Evolutionary conservation across 2,113 vertebrate genomes (phyloP).

Genomic region (Phylloscopus trochiloides): DNA sequence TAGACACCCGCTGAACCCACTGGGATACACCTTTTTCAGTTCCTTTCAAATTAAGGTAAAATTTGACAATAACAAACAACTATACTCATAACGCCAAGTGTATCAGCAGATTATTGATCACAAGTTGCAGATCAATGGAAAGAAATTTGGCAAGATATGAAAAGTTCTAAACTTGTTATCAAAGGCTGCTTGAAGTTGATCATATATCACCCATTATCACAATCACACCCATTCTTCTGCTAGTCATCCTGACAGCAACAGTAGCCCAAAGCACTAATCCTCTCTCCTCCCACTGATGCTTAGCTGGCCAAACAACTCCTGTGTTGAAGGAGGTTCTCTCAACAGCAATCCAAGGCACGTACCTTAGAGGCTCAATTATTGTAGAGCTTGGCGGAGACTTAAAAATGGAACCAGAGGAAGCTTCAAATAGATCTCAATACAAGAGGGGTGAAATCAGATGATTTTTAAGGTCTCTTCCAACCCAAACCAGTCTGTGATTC

Average conservation of each 20-base stretch:
- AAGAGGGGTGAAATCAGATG: background rate
- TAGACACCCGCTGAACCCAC: background rate
- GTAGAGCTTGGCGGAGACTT: background rate
- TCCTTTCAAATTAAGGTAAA: background rate
- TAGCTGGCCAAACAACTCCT: background rate
- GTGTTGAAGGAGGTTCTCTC: background rate
- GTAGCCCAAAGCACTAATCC: background rate
- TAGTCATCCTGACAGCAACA: background rate
- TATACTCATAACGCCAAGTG: background rate
- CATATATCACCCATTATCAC: background rate
- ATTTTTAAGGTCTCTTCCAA: background rate
- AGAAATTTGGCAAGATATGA: background rate
- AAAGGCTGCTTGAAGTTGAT: background rate
- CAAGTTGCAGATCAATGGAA: background rate
- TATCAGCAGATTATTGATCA: background rate
- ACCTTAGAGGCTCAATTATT: background rate
- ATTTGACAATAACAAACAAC: background rate
- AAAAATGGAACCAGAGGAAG: background rate
- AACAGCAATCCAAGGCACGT: rapidly evolving
- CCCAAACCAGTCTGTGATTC: background rate
- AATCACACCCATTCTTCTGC: background rate
- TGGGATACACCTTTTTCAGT: background rate
- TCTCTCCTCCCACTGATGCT: background rate
- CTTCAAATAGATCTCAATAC: background rate
- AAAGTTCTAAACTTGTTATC: background rate